Evolutionary conservation across 2,113 vertebrate genomes (phyloP), one percentile per base, ranked within the genome.

Genomic region (Tauraco erythrolophus): DNA sequence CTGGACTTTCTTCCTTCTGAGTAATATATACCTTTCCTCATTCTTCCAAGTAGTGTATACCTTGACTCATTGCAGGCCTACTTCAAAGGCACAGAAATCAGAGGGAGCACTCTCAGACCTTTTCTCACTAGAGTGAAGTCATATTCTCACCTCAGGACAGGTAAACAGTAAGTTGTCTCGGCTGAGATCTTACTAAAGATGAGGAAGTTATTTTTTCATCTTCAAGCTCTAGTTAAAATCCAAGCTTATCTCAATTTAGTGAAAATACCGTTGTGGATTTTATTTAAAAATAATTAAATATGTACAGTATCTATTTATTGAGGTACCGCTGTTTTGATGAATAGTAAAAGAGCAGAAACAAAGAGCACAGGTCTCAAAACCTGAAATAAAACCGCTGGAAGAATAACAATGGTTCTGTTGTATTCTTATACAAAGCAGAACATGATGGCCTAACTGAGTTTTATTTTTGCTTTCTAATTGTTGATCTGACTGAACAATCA

Each of bases 81-180:
- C 91, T 97, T 96, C 86, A 95, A 97, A 97, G 95, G 54, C 61
- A 84, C 43, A 75, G 51, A 78, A 94, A 88, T 88, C 51, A 96
- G 83, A 84, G 25, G 28, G 51, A 86, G 25, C 60, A 68, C 43
- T 54, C 57, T 57, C 39, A 84, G 92, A 81, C 39, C 60, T 77
- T 81, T 82, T 77, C 53, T 74, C 27, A 43, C 30, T 64, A 37
- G 18, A 76, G 24, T 84, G 56, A 92, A 79, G 53, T 89, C 57
- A 50, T 76, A 51, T 81, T 81, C 48, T 71, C 22, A 78, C 30
- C 48, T 78, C 27, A 91, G 46, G n/a, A 89, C 48, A 95, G 46
- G 56, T 80, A 91, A 95, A 75, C 24, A 85, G 11, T 80, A 48
- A 56, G 25, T 28, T 56, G 51, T 72, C 58, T 88, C 54, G 84